Evolutionary conservation across 2,888 invertebrate species (phyloP), one percentile per base, ranked within the genome.

Genomic region (Pyrocoelia pectoralis): DNA sequence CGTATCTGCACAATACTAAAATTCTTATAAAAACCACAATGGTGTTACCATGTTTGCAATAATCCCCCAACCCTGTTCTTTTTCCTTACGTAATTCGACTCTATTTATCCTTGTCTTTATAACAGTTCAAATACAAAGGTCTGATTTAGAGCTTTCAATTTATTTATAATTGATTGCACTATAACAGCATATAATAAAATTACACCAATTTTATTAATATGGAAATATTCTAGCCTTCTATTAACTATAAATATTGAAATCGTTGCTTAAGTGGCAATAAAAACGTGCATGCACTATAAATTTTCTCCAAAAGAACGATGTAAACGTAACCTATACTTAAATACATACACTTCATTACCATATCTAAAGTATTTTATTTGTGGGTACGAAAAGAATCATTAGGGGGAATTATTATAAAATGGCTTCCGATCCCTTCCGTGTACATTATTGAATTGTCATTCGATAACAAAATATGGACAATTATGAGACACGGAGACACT

Each of bases 401-500:
- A 49, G 49, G 59, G 54, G 33, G 50, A 24, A 51, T 41, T 52
- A 14, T 46, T 46, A 14, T 57, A 57, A 55, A 55, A 63, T 54
- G 63, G 63, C 64, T 57, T 24, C 57, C 61, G 53, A 48, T 57
- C 57, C 53, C 49, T 43, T 52, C 51, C 50, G 43, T 33, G n/a
- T n/a, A 55, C 29, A 54, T 57, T 53, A 65, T 54, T 53, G 56
- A 65, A 65, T 59, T 55, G 62, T 62, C 62, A 66, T 66, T 66
- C 59, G 19, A 29, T 53, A 59, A 66, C 66, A 66, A n/a, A 66
- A 66, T 62, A 62, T 33, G 46, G 56, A 59, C 59, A 66, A 66
- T 66, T 66, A 62, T 43, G 58, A 54, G 18, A 33, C n/a, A n/a
- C n/a, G n/a, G n/a, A n/a, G n/a, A n/a, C 19, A 56, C 46, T 62